Percentiles rank a stretch among this genome's conserved stretches.
These are phyloP conservation scores for Rhagologus leucostigma DNA, from an alignment of 2,113 vertebrate species.

Conservation along the genomic window DNA sequence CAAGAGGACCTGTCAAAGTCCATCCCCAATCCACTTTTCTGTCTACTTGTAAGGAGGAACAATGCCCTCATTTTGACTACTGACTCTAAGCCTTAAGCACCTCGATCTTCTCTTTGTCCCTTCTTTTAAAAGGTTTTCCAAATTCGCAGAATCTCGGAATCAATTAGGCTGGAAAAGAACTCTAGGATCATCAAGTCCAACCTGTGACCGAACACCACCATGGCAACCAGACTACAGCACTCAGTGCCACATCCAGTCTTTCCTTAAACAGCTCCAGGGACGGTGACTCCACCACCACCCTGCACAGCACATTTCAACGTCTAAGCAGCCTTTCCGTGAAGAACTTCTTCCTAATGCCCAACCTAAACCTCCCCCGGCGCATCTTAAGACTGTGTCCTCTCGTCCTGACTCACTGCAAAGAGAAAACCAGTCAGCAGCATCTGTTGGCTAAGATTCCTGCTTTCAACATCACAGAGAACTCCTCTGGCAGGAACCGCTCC, in stretches of 20 bases:
- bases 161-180: neutral
- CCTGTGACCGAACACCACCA: neutral
- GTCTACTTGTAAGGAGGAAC: neutral
- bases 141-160: neutral
- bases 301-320: neutral
- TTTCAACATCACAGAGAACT: neutral
- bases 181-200: neutral
- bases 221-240: neutral
- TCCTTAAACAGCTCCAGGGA: neutral
- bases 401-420: neutral
- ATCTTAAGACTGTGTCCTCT: neutral
- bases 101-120: accelerated
- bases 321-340: neutral
- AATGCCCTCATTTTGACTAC: neutral
- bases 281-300: neutral
- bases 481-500: neutral
- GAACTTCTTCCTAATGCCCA: neutral
- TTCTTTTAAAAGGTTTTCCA: neutral
- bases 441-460: neutral
- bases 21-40: neutral
- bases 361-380: neutral
- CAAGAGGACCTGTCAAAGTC: neutral
- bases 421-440: neutral
- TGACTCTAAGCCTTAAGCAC: neutral
- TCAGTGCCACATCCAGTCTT: neutral